Base-by-base conservation (phyloP, 37 sponge, comb jelly and placozoan genomes). In the Lycopodina hypogea region DNA sequence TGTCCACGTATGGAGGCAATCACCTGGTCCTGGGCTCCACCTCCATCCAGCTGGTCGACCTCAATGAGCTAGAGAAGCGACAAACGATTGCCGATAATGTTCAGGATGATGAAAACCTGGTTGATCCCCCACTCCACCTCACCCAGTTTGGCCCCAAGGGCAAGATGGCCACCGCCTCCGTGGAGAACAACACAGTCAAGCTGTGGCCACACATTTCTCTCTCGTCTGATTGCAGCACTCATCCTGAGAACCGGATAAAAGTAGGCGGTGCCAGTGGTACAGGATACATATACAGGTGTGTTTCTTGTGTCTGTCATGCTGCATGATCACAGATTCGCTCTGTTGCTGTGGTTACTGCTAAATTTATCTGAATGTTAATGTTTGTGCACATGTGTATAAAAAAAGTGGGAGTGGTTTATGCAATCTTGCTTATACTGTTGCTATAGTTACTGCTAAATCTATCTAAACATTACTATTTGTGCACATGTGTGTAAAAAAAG, bases 81-180 rank as follows among this genome's bases (percentile, higher is more conserved):
- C 63, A 82, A 61, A 85, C 69, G 23, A 62, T 87, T 15, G 85
- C 80, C 32, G 83, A 81, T 59, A 82, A 88, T 55, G 73, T 63
- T 18, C 41, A 41, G 36, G 81, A 81, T 17, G 89, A 89, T 42
- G 84, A 89, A 39, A 89, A 51, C 64, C 71, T 60, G 1, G 50
- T 81, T 75, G 64, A 84, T 42, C 89, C 89, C 15, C 85, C 93
- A 18, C 85, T 92, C 23, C 88, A 87, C 60, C 33, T 87, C 40
- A 88, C 68, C 32, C 19, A 52, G 50, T 87, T 84, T 37, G 77
- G 88, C 0, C 82, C 93, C 15, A 51, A 76, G 36, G 93, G 93
- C 0, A 74, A 66, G 6, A 63, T 92, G 23, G 78, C 77, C 28
- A 81, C 88, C 26, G 93, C 88, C 17, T 64, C 66, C 11, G 88